These are phyloP conservation scores for Dolichotis patagonum DNA, from an alignment of 2,113 vertebrate genomes.

Conservation along the genomic window DNA sequence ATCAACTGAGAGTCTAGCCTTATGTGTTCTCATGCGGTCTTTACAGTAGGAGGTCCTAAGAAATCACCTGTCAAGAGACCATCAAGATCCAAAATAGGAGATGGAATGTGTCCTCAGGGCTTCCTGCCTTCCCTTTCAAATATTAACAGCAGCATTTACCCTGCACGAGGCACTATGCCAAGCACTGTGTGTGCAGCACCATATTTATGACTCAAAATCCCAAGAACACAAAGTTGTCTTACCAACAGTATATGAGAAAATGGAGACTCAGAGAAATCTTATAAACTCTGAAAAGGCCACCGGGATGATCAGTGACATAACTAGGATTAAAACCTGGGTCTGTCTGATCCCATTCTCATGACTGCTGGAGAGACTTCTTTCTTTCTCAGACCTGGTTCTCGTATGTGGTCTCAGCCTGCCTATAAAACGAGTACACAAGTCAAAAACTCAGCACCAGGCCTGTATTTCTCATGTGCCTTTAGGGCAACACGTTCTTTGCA, in stretches of 20 bases:
- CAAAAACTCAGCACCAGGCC: not conserved
- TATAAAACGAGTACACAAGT: not conserved
- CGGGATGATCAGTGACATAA: too few species aligned
- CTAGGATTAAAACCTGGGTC: not conserved
- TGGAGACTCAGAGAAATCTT: not conserved
- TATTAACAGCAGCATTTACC: not conserved
- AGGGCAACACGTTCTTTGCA: not conserved
- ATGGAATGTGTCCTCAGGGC: not conserved
- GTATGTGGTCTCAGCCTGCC: not conserved
- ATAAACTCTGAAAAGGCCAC: not conserved
- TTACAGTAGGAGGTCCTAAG: not conserved
- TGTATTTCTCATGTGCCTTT: not conserved
- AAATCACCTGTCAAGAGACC: slow-evolving; percentile 34
- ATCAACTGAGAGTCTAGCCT: slow-evolving; percentile 16
- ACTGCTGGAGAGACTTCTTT: not conserved
- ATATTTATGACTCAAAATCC: not conserved
- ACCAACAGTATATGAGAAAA: not conserved
- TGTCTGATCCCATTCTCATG: not conserved
- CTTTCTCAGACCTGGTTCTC: not conserved
- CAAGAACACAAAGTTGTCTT: not conserved
- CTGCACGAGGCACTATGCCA: not conserved
- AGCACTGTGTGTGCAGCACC: not conserved
- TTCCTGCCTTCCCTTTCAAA: slow-evolving; percentile 1
- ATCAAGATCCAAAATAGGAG: not conserved
- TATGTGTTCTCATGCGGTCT: not conserved